Conservation (phyloP, 2,797 vertebrate genomes). For the Rallus crepitans region DNA sequence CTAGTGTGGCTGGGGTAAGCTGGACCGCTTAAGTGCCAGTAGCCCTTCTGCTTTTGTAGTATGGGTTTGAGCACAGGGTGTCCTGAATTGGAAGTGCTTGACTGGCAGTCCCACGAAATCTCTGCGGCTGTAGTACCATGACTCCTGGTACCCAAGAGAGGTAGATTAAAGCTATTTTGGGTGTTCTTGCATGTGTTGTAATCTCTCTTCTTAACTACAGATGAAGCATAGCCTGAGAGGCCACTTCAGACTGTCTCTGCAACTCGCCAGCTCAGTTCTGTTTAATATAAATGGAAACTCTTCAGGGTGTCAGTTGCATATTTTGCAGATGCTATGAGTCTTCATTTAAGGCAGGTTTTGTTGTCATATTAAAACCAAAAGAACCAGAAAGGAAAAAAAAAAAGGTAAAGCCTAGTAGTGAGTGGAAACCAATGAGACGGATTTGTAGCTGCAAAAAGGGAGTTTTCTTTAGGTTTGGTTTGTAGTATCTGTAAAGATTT, state of each 20-base stretch:
- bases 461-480: neutral
- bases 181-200: constrained; percentile 23
- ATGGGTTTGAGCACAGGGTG: neutral
- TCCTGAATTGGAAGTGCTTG: neutral
- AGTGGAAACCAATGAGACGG: neutral
- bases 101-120: neutral
- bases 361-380: neutral
- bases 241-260: constrained; percentile 39
- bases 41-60: neutral
- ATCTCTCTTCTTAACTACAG: constrained; percentile 19
- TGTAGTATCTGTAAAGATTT: neutral
- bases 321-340: neutral
- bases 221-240: constrained; percentile 34
- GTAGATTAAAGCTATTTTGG: constrained; percentile 64
- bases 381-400: neutral
- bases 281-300: constrained; percentile 27
- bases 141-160: neutral
- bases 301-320: neutral
- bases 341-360: neutral
- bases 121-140: neutral
- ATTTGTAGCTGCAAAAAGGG: neutral
- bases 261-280: constrained; percentile 34
- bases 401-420: neutral
- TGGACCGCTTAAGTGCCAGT: neutral
- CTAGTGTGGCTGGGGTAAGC: neutral